These are phyloP conservation scores for Sericinus montela DNA, from an alignment of 2,888 invertebrate genomes.

Conservation along the genomic window DNA sequence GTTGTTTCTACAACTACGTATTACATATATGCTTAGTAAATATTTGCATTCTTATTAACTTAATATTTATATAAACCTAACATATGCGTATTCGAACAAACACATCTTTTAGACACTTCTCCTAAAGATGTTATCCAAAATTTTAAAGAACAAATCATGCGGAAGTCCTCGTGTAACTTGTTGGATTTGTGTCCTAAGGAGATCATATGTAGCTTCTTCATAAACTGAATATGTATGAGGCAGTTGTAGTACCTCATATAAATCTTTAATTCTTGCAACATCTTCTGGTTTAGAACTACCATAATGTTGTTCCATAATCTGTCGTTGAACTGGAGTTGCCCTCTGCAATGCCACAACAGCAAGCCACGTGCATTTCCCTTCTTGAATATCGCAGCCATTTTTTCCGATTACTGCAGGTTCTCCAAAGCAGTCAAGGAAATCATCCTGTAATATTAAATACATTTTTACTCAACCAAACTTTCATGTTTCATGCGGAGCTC, in stretches of 20 bases:
- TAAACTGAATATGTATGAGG: conserved; percentile 88
- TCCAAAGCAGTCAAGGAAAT: conserved; percentile 95
- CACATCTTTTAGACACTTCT: conserved; percentile 79
- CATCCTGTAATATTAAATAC: no score
- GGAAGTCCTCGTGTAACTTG: conserved; percentile 90
- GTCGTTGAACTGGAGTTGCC: conserved; percentile 83
- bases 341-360: conserved; percentile 92
- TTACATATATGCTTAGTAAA: no score
- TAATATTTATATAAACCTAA: no score
- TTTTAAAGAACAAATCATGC: conserved; percentile 89
- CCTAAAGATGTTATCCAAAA: conserved; percentile 89
- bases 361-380: conserved; percentile 98
- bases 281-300: conserved; percentile 83
- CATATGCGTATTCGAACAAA: neutral
- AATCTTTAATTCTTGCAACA: conserved; percentile 83
- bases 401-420: conserved; percentile 93
- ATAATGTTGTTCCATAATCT: conserved; percentile 87
- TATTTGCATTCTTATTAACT: no score
- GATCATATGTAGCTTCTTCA: conserved; percentile 90
- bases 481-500: no score
- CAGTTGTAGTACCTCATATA: conserved; percentile 88
- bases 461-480: no score
- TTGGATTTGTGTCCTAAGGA: conserved; percentile 89
- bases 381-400: conserved; percentile 93
- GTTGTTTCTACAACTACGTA: no score